Evolutionary conservation across 2,888 invertebrate genomes (phyloP).

Genomic region (Tridacna gigas): DNA sequence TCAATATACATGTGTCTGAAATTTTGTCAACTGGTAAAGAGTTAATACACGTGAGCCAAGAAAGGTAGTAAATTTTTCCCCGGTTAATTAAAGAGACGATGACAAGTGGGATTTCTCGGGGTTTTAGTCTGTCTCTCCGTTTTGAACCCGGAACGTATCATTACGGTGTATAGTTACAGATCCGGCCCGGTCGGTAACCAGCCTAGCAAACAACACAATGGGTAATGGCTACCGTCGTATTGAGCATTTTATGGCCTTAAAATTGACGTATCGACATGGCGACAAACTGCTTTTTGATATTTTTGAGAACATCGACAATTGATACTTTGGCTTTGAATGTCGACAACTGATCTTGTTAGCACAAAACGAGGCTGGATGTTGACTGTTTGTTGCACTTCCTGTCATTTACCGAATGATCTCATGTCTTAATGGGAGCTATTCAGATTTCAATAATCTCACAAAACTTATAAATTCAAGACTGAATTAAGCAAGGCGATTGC

Average conservation of each 20-base stretch:
- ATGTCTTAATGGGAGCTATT: too few relatives aligned
- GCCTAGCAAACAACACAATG: constrained; percentile 15
- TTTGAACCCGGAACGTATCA: constrained; percentile 33
- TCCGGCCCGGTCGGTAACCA: constrained; percentile 17
- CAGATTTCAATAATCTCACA: too few relatives aligned
- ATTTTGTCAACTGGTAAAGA: too few relatives aligned
- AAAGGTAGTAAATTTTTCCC: constrained; percentile 63
- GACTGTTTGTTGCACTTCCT: too few relatives aligned
- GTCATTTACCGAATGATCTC: too few relatives aligned
- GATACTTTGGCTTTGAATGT: too few relatives aligned
- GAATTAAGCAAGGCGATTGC: too few relatives aligned
- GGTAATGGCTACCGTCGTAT: constrained; percentile 25
- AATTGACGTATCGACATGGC: constrained; percentile 52
- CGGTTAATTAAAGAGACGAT: constrained; percentile 60
- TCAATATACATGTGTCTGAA: too few relatives aligned
- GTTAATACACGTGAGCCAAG: constrained; percentile 53
- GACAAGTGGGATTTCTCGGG: constrained; percentile 45
- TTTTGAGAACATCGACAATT: background rate
- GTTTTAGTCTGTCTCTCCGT: constrained; percentile 40
- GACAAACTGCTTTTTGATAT: constrained; percentile 41
- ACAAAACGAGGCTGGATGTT: too few relatives aligned
- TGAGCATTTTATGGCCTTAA: constrained; percentile 59
- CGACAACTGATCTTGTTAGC: too few relatives aligned
- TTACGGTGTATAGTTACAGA: constrained; percentile 46
- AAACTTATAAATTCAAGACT: too few relatives aligned